Percentiles rank a stretch among this genome's conserved stretches.
Conservation (phyloP, 2,113 vertebrate species). For the Zapornia atra region DNA sequence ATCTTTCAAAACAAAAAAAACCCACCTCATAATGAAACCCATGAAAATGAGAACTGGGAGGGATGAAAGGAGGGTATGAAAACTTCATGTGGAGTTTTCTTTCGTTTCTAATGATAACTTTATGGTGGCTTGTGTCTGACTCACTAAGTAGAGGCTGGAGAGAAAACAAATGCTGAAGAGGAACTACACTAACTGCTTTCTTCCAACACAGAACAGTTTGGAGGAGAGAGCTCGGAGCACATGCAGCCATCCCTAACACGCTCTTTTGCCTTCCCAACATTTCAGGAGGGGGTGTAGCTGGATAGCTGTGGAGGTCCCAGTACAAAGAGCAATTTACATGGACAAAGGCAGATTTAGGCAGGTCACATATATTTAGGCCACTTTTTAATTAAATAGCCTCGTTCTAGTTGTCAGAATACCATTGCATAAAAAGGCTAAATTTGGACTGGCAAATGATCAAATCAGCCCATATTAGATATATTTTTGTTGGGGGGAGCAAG, state of each 20-base stretch:
- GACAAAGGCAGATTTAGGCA: not conserved
- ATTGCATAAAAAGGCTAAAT: not conserved
- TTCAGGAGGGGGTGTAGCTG: not conserved
- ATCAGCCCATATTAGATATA: not conserved
- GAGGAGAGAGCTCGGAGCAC: not conserved
- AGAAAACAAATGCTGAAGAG: not conserved
- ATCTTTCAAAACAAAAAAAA: not conserved
- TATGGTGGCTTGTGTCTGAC: not conserved
- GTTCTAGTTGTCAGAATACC: not conserved
- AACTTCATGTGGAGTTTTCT: not conserved
- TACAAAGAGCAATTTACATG: not conserved
- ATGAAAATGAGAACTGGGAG: not conserved
- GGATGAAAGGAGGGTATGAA: not conserved
- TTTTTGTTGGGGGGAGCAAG: not conserved
- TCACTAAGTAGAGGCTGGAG: not conserved
- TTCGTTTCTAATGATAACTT: not conserved
- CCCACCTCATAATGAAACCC: not conserved
- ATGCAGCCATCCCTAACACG: not conserved
- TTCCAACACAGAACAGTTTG: not conserved
- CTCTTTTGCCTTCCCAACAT: not conserved
- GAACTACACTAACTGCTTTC: not conserved
- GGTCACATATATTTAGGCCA: not conserved
- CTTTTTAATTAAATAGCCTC: not conserved
- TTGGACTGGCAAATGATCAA: not conserved
- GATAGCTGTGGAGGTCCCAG: not conserved